Percentiles rank a stretch among this genome's conserved stretches.
Evolutionary conservation across 2,113 vertebrate genomes (phyloP).

Genomic region (Psilopsiagon aymara): DNA sequence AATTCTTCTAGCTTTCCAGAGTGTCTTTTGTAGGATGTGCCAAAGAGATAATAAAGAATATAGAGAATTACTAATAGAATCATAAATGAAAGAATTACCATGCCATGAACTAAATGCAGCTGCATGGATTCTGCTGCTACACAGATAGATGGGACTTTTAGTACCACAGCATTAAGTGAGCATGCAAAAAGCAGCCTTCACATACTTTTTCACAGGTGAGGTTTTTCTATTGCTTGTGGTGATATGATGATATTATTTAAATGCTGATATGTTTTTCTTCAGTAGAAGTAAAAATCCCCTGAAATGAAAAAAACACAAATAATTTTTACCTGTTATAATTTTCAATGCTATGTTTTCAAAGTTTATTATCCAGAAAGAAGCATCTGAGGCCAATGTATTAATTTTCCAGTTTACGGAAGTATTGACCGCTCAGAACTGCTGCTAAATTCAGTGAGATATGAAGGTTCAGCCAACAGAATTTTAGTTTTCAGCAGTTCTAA

Average conservation of each 20-base stretch:
- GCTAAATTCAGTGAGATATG: background rate
- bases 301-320: background rate
- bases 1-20: background rate
- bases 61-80: background rate
- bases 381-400: background rate
- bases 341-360: background rate
- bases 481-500: background rate
- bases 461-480: background rate
- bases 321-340: background rate
- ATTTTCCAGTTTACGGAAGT: background rate
- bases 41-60: background rate
- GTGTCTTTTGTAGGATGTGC: background rate
- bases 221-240: background rate
- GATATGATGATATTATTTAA: background rate
- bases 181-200: background rate
- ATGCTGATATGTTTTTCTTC: background rate
- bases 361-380: background rate
- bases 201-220: background rate
- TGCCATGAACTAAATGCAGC: background rate
- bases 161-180: background rate
- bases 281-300: background rate
- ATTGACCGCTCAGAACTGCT: background rate
- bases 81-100: background rate
- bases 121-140: background rate
- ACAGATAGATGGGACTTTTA: background rate